Base-by-base conservation (phyloP, 2,888 invertebrate species). In the Volucella bombylans region DNA sequence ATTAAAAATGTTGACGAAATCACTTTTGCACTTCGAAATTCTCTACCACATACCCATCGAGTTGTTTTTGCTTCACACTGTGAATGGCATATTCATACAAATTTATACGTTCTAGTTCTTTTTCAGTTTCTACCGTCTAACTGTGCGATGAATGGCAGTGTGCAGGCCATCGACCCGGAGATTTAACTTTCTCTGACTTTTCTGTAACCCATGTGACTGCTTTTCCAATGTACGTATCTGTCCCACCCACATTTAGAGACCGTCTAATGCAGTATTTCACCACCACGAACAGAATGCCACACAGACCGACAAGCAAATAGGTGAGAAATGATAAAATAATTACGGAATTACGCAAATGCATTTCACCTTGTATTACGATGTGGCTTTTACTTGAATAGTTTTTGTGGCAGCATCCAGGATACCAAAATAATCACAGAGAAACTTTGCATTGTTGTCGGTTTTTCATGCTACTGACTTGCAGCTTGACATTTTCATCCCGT, bases 251-350 rank as follows among this genome's bases (percentile, higher is more conserved):
- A 39, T n/a, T 45, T 41, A 62, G 43, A 10, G 39, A 62, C 50
- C 71, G 78, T 71, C 78, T 65, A 55, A 62, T 71, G 78, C 78
- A 64, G 64, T 62, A 55, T 68, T 41, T 39, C 50, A 62, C 72
- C 49, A 52, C 57, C 74, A 47, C 15, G 11, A 76, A 54, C 45
- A 15, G 41, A 65, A 72, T 41, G 39, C 49, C 65, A 45, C 64
- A 57, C 55, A 55, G 41, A 43, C 39, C 54, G 39, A 69, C 76
- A 81, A 65, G 54, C 74, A 65, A 82, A 54, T 67, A 77, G 71
- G 72, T 78, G 72, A 77, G 82, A 73, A 82, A 82, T 82, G 82
- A 82, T 82, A 78, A 82, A 82, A 82, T 82, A 82, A 82, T 82
- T 82, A 82, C 73, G 52, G 52, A 82, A 78, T 78, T 78, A 82